These are phyloP conservation scores for Varanus salvator DNA, from an alignment of 2,113 vertebrate genomes.

Conservation along the genomic window DNA sequence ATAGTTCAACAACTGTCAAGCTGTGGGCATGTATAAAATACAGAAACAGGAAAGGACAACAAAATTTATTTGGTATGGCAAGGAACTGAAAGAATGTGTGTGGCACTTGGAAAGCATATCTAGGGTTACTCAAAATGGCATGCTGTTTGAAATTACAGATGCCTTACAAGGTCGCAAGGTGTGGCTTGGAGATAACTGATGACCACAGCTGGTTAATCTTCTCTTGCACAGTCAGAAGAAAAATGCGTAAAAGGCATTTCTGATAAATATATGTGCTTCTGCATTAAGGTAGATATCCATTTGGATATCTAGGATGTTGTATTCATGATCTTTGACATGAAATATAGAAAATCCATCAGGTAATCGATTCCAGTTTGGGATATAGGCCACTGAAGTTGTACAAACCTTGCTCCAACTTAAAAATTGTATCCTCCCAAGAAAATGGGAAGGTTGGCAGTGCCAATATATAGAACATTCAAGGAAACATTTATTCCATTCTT, in stretches of 20 bases:
- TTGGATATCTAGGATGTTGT: constrained; percentile 49
- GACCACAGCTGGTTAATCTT: constrained; percentile 37
- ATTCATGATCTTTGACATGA: constrained; percentile 50
- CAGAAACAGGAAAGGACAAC: constrained; percentile 48
- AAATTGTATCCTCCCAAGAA: constrained; percentile 41
- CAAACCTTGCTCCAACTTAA: constrained; percentile 57
- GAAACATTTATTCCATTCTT: constrained; percentile 66
- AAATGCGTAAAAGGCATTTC: constrained; percentile 28
- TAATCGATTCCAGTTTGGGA: constrained; percentile 58
- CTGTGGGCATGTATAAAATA: constrained; percentile 61
- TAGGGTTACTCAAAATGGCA: constrained; percentile 38
- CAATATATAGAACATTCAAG: constrained; percentile 72
- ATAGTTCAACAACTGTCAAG: constrained; percentile 60
- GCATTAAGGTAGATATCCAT: constrained; percentile 50
- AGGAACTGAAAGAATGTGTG: constrained; percentile 37
- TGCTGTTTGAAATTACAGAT: constrained; percentile 36
- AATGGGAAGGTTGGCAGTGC: constrained; percentile 56
- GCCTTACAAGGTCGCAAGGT: constrained; percentile 48
- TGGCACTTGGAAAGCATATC: constrained; percentile 34
- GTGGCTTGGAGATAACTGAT: constrained; percentile 40
- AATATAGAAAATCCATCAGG: constrained; percentile 43
- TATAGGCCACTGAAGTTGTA: constrained; percentile 59
- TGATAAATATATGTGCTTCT: constrained; percentile 41
- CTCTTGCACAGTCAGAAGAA: constrained; percentile 55
- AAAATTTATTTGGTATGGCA: constrained; percentile 39